These are phyloP conservation scores for Galbula dea DNA, from an alignment of 2,113 vertebrate species.

Conservation along the genomic window DNA sequence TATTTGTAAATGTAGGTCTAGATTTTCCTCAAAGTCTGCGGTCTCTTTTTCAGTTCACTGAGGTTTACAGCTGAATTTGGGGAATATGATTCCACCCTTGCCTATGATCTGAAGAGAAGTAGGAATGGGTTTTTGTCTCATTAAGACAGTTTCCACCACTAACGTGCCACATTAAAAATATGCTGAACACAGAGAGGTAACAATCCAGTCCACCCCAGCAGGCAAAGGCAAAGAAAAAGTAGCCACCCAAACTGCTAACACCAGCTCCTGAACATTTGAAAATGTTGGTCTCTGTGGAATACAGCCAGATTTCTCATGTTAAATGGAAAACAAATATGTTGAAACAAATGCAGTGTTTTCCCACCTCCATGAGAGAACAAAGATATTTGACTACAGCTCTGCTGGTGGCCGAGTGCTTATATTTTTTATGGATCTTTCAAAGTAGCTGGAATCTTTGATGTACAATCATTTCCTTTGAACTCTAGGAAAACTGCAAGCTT, in stretches of 20 bases:
- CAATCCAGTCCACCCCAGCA: neutral
- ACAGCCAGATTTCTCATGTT: neutral
- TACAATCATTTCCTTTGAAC: slow-evolving; percentile 12
- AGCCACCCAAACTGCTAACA: neutral
- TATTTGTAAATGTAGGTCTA: neutral
- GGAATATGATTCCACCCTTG: neutral
- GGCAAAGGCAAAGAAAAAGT: neutral
- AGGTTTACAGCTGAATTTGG: neutral
- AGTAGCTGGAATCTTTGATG: slow-evolving; percentile 4
- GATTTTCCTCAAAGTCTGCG: neutral
- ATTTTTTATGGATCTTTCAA: slow-evolving; percentile 9
- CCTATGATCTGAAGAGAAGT: neutral
- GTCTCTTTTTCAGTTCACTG: neutral
- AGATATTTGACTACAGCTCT: neutral
- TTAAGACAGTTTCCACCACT: neutral
- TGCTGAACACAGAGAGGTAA: neutral
- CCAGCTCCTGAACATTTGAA: neutral
- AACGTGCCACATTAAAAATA: accelerated
- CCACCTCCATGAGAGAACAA: slow-evolving; percentile 4
- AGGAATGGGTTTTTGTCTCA: accelerated
- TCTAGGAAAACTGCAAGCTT: neutral
- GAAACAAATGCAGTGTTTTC: neutral
- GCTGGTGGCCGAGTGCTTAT: neutral
- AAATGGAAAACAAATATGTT: neutral
- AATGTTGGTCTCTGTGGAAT: neutral